Base-by-base conservation (phyloP, 2,113 vertebrate genomes). In the Dipodomys merriami region DNA sequence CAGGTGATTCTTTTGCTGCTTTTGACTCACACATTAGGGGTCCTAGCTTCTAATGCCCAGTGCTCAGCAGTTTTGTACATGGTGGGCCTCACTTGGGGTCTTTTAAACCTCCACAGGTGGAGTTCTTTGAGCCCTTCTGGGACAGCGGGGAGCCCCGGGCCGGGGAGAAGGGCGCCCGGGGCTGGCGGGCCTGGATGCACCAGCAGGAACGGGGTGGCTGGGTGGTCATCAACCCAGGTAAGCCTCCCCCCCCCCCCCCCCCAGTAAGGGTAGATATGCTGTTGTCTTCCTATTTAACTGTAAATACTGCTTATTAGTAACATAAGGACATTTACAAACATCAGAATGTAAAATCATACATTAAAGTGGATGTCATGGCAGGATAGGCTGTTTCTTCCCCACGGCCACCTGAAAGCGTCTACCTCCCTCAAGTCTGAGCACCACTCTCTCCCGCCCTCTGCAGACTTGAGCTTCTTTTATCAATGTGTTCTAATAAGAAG, bases 121-220 rank as follows among this genome's bases (percentile, higher is more conserved):
- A 99, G 46, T 99, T 99, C 98, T 99, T 99, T 95, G 99, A 99
- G 97, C 98, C 99, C 0, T 99, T 99, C 79, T 99, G 99, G 99
- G 99, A 99, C 97, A 99, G 99, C 0, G 99, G 99, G 79, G 99
- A 99, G 93, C 98, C 99, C 30, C 98, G 99, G 53, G 97, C 99
- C 44, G 99, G 99, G 81, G 99, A 99, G 97, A 97, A 98, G 82
- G 99, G 98, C 1, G 99, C 99, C 78, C 98, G 98, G 83, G 99
- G 99, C 73, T 99, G 99, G 99, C 98, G 98, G 83, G 98, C 98
- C 0, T 99, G 99, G 99, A 99, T 99, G 99, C 98, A 98, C 73
- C 99, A 99, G 96, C 99, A 99, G 96, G 99, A 99, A 94, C 98
- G 98, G 87, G 99, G 99, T n/a, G 99, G 99, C 80, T 99, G 99